Conservation (phyloP, 1,140 invertebrate genomes). For the Heliothis virescens region DNA sequence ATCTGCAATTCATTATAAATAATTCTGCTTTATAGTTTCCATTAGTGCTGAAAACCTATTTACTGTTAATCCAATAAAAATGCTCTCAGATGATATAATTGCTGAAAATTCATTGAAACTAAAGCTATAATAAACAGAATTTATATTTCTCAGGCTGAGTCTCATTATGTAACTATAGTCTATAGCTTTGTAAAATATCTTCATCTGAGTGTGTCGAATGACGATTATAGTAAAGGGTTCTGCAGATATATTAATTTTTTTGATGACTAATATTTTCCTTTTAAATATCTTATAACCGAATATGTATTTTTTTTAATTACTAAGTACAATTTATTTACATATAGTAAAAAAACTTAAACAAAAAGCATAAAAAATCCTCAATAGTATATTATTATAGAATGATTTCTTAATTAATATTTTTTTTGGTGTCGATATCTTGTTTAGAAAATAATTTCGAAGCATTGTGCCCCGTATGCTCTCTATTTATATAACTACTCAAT, state of each 20-base stretch:
- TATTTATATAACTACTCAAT: no score
- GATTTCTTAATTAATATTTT: no score
- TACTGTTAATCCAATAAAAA: background rate
- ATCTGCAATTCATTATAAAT: conserved; percentile 16
- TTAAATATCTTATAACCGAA: no score
- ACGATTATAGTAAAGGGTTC: background rate
- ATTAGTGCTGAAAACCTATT: conserved; percentile 10
- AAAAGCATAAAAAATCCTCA: no score
- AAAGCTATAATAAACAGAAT: conserved; percentile 10
- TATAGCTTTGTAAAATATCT: background rate
- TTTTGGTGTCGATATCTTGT: no score
- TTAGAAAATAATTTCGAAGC: no score
- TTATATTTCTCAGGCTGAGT: background rate
- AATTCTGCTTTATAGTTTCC: conserved; percentile 14
- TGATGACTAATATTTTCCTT: no score
- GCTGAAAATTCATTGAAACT: background rate
- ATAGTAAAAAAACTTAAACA: no score
- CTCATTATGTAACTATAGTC: background rate
- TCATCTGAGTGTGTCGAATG: background rate
- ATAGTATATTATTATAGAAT: no score
- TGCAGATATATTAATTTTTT: background rate
- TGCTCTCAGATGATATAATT: background rate
- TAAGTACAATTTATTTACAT: no score
- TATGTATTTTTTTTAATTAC: no score
- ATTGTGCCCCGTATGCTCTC: no score